These are phyloP conservation scores for Raphicerus campestris DNA, from an alignment of 2,113 vertebrate genomes.

Conservation along the genomic window DNA sequence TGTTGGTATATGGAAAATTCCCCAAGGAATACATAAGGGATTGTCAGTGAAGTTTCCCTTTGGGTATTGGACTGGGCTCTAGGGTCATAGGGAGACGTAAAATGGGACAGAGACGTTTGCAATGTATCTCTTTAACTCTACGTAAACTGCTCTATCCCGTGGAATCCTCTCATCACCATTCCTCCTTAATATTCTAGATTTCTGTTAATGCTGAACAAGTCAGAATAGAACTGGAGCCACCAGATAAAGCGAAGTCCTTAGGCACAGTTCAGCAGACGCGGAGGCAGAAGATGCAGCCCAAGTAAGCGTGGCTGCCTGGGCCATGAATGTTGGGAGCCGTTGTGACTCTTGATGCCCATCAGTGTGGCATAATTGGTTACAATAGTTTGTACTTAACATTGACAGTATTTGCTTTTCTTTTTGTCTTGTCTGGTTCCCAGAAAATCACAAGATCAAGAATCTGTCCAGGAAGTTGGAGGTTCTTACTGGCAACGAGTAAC, in stretches of 20 bases:
- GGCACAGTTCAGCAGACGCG: constrained; percentile 90
- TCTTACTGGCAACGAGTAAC: constrained; percentile 90
- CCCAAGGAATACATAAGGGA: background rate
- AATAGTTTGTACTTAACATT: background rate
- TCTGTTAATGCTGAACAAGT: constrained; percentile 89
- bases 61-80: background rate
- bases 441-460: constrained; percentile 79
- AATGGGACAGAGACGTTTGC: background rate
- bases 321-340: rapidly evolving
- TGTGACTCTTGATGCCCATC: background rate
- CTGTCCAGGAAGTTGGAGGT: constrained; percentile 68
- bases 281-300: constrained; percentile 86
- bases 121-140: background rate
- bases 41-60: background rate
- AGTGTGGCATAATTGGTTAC: background rate
- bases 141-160: background rate
- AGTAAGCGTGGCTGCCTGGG: constrained; percentile 74
- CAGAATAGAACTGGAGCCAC: constrained; percentile 87
- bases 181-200: constrained; percentile 82
- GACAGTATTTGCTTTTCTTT: background rate
- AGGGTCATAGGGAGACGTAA: background rate
- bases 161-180: background rate
- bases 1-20: background rate
- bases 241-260: constrained; percentile 80
- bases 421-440: constrained; percentile 72